phyloP scores from a whole-genome alignment of 2,888 invertebrate species.

The Drosophila pegasa region DNA sequence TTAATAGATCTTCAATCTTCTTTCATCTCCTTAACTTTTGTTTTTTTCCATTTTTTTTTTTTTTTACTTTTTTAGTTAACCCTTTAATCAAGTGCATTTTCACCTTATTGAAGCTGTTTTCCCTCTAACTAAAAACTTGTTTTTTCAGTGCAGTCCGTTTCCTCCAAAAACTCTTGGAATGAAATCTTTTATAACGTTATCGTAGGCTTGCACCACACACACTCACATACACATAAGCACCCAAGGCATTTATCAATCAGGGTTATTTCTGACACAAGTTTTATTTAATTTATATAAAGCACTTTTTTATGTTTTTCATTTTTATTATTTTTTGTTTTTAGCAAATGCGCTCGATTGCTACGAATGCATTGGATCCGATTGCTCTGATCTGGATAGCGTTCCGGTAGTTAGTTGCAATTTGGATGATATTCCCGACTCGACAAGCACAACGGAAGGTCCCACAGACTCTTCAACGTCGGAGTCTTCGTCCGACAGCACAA shows the following conservation, averaged over 20 bases:
- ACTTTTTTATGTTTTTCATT: not conserved
- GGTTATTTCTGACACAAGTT: not conserved
- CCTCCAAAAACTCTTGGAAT: not conserved
- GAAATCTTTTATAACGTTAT: slow-evolving; percentile 3
- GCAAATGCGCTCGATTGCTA: slow-evolving; percentile 70
- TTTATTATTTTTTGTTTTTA: slow-evolving; percentile 11
- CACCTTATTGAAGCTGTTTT: not conserved
- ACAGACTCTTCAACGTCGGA: not conserved
- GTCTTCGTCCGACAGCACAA: not conserved
- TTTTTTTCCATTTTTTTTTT: too few species aligned
- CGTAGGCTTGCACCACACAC: not conserved
- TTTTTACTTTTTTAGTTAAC: too few species aligned
- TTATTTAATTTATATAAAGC: slow-evolving; percentile 5
- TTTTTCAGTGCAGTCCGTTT: not conserved
- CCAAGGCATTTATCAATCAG: slow-evolving; percentile 8
- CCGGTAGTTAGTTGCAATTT: slow-evolving; percentile 38
- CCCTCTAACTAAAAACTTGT: too few species aligned
- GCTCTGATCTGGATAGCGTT: slow-evolving; percentile 36
- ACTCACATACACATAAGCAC: slow-evolving; percentile 8
- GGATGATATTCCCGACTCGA: slow-evolving; percentile 20
- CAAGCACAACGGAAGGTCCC: slow-evolving; percentile 6
- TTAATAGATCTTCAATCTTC: too few species aligned
- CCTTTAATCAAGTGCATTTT: not conserved
- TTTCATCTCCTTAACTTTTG: too few species aligned
- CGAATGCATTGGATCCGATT: slow-evolving; percentile 69